These are phyloP conservation scores for Toxotes lorentzi DNA, from an alignment of 2,797 vertebrate genomes.

Conservation along the genomic window DNA sequence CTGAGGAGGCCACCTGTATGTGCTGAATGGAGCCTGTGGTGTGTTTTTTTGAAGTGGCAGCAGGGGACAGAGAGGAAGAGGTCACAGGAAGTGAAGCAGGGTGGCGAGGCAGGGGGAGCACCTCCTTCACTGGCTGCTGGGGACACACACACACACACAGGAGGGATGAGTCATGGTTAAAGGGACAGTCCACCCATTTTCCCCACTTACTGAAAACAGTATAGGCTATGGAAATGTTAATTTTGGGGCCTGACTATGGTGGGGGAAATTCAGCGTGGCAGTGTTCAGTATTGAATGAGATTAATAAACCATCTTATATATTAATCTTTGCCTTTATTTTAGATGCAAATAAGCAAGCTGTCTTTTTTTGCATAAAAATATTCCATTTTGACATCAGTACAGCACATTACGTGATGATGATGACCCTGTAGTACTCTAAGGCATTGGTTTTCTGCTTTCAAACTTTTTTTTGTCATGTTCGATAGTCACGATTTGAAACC, in stretches of 20 bases:
- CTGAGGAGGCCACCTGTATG: slow-evolving; percentile 83
- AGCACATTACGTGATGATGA: too few species aligned
- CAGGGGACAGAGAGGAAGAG: slow-evolving; percentile 48
- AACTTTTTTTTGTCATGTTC: neutral
- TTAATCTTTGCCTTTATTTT: neutral
- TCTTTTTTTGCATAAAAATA: too few species aligned
- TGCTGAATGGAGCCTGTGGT: slow-evolving; percentile 77
- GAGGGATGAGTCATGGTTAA: slow-evolving; percentile 47
- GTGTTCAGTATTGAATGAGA: neutral
- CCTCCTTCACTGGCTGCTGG: slow-evolving; percentile 86
- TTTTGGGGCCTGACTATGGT: neutral
- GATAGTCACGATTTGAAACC: neutral
- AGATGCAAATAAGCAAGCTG: neutral
- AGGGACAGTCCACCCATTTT: slow-evolving; percentile 5
- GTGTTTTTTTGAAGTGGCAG: slow-evolving; percentile 49
- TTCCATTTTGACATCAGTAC: too few species aligned
- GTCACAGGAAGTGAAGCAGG: slow-evolving; percentile 58
- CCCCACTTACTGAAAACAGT: neutral
- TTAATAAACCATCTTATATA: neutral
- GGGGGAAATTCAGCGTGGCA: neutral
- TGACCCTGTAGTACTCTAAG: neutral
- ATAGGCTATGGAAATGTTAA: neutral
- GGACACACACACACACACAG: slow-evolving; percentile 38
- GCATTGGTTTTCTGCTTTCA: neutral
- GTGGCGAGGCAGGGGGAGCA: slow-evolving; percentile 78